Evolutionary conservation across 2,888 invertebrate species (phyloP).

Genomic region (Galerucella nymphaeae): DNA sequence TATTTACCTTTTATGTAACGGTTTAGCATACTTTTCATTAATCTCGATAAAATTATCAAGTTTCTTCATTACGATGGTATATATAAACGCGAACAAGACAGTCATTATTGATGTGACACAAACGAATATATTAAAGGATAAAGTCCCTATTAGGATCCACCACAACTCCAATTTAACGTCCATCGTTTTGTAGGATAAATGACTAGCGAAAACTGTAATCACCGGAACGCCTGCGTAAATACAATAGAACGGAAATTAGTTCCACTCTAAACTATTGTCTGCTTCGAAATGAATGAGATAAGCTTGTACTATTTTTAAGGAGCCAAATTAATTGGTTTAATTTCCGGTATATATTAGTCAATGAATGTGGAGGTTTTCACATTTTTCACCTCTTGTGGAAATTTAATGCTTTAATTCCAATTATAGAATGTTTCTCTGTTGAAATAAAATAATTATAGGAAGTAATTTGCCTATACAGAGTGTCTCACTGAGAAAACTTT

Average conservation of each 20-base stretch:
- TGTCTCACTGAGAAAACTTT: too few species aligned
- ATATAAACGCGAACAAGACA: slow-evolving; percentile 75
- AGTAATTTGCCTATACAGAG: too few species aligned
- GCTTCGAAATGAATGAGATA: slow-evolving; percentile 22
- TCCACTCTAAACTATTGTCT: slow-evolving; percentile 23
- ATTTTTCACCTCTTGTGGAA: background rate
- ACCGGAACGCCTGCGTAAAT: slow-evolving; percentile 70
- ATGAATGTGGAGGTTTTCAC: background rate
- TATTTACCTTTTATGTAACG: slow-evolving; percentile 69
- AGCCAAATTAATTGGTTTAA: background rate
- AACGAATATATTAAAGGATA: slow-evolving; percentile 74
- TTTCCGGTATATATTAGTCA: background rate
- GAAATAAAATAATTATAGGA: too few species aligned
- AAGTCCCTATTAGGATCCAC: slow-evolving; percentile 72
- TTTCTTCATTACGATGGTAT: slow-evolving; percentile 74
- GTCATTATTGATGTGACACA: slow-evolving; percentile 77
- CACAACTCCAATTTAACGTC: slow-evolving; percentile 70
- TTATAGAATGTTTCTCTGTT: too few species aligned
- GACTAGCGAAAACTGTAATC: slow-evolving; percentile 74
- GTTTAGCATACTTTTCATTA: slow-evolving; percentile 71
- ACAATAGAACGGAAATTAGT: slow-evolving; percentile 34
- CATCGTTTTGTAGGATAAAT: slow-evolving; percentile 74
- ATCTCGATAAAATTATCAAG: slow-evolving; percentile 71
- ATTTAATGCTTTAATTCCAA: background rate
- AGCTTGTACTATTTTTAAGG: slow-evolving; percentile 22